Evolutionary conservation across 1,140 invertebrate genomes (phyloP), one percentile per base, ranked within the genome.

Genomic region (Holotrichia oblita): DNA sequence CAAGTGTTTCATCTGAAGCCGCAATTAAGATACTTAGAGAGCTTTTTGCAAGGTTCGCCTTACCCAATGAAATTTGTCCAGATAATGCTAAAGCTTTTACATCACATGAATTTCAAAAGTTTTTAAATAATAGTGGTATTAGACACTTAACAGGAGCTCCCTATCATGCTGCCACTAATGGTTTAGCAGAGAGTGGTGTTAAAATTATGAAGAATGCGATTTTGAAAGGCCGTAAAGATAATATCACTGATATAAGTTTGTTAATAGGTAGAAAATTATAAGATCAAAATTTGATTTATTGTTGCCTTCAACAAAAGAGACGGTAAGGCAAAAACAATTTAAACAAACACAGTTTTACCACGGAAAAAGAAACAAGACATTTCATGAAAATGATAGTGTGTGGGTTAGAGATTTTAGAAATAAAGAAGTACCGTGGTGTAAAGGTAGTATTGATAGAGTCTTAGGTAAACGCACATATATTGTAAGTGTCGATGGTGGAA

Each of bases 111-210:
- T 87, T 86, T 80, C 80, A 82, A 76, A 40, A 73, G 2, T 87
- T 82, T 83, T 83, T 81, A 44, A 64, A 69, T 72, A 80, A 79
- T 42, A 84, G 85, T 80, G 79, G 78, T 27, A 85, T 87, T 10
- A 82, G 80, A 78, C 84, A 86, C 74, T 79, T 76, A 7, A 81
- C 82, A 40, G 80, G 82, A n/a, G 81, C 85, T 17, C 84, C 85
- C 7, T 86, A 85, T 73, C 79, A 83, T 75, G 85, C 86, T 0
- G 82, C 84, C 40, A 84, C 83, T 42, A 88, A 87, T 78, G 86
- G 87, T 0, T 83, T 79, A 3, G 85, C 85, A 14, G 86, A 86
- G 79, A 84, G 87, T 69, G 81, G 84, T 0, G 87, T 88, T 2
- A 85, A 85, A 81, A 84, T 78, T 2, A 80, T 87, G 42, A 88